Evolutionary conservation across 2,888 invertebrate genomes (phyloP).

Genomic region (Gasteruption jaculator): DNA sequence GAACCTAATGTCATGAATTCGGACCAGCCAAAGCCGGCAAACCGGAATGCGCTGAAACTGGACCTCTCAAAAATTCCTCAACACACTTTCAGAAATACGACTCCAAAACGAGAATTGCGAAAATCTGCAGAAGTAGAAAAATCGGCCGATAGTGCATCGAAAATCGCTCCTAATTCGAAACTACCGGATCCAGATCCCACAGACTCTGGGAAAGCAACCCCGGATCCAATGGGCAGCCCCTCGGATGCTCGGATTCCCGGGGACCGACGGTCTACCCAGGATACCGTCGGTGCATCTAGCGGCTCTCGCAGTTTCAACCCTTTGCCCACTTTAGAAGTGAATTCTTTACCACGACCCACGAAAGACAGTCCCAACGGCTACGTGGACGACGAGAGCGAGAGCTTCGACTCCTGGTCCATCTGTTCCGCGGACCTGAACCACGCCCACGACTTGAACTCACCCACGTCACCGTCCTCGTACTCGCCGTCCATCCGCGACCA

Average conservation of each 20-base stretch:
- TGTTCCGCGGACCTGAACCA: constrained; percentile 56
- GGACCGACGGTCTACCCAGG: no score
- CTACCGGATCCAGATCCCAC: no score
- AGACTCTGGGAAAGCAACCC: no score
- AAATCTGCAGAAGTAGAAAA: no score
- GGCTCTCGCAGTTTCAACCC: no score
- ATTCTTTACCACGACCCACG: no score
- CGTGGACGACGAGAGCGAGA: constrained; percentile 57
- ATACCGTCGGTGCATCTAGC: no score
- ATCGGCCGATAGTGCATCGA: constrained; percentile 28
- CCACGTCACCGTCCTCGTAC: constrained; percentile 47
- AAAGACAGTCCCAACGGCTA: not conserved
- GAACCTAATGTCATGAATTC: no score
- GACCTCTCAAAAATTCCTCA: constrained; percentile 46
- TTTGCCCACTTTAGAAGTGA: no score
- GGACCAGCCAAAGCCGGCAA: no score
- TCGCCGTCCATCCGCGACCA: constrained; percentile 32
- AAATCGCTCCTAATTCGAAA: constrained; percentile 34
- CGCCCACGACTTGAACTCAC: constrained; percentile 48
- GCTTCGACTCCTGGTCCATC: constrained; percentile 65
- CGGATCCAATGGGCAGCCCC: no score
- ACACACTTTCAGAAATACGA: constrained; percentile 36
- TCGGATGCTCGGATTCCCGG: no score
- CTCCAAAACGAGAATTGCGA: constrained; percentile 29
- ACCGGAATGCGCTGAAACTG: constrained; percentile 37